These are phyloP conservation scores for Lithophane semibrunnea DNA, from an alignment of 2,888 invertebrate species.

Conservation along the genomic window DNA sequence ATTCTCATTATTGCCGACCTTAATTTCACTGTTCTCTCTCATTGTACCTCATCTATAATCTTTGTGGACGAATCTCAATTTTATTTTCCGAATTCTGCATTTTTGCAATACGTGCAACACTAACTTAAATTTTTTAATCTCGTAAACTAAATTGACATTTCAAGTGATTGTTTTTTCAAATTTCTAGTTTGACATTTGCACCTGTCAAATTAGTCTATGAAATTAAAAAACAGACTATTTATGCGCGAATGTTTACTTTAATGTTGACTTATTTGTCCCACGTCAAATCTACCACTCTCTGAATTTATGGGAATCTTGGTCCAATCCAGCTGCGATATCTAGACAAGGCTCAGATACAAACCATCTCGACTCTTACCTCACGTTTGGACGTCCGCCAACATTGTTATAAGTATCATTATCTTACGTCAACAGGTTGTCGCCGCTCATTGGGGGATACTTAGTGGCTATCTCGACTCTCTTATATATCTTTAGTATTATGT, in stretches of 20 bases:
- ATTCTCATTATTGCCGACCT: background rate
- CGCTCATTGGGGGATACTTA: slow-evolving; percentile 45
- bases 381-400: slow-evolving; percentile 51
- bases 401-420: slow-evolving; percentile 51
- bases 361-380: slow-evolving; percentile 42
- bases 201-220: too few species aligned
- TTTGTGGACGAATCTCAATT: background rate
- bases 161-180: too few species aligned
- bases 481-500: background rate
- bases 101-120: background rate
- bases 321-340: slow-evolving; percentile 9
- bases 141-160: too few species aligned
- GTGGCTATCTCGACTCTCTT: slow-evolving; percentile 32
- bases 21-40: background rate
- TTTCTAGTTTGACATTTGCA: too few species aligned
- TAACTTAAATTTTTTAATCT: background rate
- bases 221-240: too few species aligned
- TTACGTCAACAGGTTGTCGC: slow-evolving; percentile 61
- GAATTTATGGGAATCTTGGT: slow-evolving; percentile 3
- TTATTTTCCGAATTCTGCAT: background rate
- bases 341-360: slow-evolving; percentile 24
- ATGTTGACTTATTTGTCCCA: background rate
- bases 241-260: too few species aligned
- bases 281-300: background rate
- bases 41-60: too few species aligned